phyloP scores from a whole-genome alignment of 2,888 invertebrate species.

The Mesorhabditis sp. region DNA sequence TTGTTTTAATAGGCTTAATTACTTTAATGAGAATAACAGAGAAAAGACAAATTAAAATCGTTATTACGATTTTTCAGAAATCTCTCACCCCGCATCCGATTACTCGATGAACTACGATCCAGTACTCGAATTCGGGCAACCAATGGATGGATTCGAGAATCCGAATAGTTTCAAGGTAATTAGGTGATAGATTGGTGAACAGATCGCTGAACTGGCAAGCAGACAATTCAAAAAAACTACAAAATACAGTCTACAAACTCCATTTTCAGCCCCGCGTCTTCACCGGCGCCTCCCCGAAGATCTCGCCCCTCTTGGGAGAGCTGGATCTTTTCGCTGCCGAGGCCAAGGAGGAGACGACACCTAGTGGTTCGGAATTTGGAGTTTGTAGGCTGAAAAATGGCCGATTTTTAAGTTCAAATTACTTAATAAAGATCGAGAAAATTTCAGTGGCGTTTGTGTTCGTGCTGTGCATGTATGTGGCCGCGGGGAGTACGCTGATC shows the following conservation, averaged over 20 bases:
- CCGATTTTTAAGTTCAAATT: not conserved
- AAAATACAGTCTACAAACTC: not conserved
- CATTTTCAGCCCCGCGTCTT: not conserved
- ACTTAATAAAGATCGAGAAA: too few relatives aligned
- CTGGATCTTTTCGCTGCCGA: not conserved
- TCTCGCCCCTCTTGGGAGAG: not conserved
- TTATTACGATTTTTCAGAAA: not conserved
- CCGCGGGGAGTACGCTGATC: not conserved
- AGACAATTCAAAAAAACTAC: not conserved
- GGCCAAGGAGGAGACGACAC: not conserved
- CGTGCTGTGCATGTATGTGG: not conserved
- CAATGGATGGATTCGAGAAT: not conserved
- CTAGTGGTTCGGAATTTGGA: conserved; percentile 1
- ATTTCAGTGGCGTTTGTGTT: not conserved
- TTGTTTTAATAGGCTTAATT: too few relatives aligned
- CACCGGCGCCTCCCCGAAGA: not conserved
- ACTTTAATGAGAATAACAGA: too few relatives aligned
- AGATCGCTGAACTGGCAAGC: not conserved
- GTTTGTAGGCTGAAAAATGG: not conserved
- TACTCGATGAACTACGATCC: conserved; percentile 2
- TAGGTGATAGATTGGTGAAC: not conserved
- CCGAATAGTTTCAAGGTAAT: not conserved
- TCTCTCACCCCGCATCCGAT: not conserved
- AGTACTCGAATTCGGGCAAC: not conserved
- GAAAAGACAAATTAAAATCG: too few relatives aligned